Conservation (phyloP, 2,113 vertebrate species). For the Spermophilus dauricus region DNA sequence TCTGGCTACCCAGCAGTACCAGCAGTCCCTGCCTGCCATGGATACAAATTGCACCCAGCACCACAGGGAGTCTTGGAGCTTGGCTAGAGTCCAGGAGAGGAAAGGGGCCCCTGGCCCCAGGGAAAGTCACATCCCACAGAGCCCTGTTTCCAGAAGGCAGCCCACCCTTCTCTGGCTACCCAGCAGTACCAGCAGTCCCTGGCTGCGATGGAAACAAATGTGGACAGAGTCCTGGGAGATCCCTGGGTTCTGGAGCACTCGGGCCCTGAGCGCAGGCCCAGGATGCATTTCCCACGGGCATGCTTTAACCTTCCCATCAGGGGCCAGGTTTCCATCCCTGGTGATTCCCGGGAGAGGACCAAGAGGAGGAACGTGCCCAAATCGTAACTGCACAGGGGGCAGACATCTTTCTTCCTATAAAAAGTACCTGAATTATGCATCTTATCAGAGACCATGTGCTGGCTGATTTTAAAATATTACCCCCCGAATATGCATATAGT, state of each 20-base stretch:
- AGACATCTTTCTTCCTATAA: not conserved
- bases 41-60: too few species aligned
- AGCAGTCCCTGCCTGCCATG: not conserved
- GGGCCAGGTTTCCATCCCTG: not conserved
- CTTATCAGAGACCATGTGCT: conserved; percentile 40
- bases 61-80: not conserved
- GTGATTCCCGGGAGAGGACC: not conserved
- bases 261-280: not conserved
- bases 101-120: not conserved
- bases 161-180: not conserved
- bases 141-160: not conserved
- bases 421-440: conserved; percentile 45
- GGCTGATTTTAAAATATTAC: conserved; percentile 45
- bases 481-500: not conserved
- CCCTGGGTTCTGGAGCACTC: not conserved
- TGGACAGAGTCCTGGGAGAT: not conserved
- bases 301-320: rapidly evolving
- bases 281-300: not conserved
- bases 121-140: not conserved
- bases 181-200: not conserved
- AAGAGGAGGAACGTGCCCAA: not conserved
- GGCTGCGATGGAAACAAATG: not conserved
- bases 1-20: not conserved
- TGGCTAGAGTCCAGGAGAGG: too few species aligned
- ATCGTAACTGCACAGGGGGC: rapidly evolving